Conservation (phyloP, 2,113 vertebrate genomes). For the Lagopus leucura region DNA sequence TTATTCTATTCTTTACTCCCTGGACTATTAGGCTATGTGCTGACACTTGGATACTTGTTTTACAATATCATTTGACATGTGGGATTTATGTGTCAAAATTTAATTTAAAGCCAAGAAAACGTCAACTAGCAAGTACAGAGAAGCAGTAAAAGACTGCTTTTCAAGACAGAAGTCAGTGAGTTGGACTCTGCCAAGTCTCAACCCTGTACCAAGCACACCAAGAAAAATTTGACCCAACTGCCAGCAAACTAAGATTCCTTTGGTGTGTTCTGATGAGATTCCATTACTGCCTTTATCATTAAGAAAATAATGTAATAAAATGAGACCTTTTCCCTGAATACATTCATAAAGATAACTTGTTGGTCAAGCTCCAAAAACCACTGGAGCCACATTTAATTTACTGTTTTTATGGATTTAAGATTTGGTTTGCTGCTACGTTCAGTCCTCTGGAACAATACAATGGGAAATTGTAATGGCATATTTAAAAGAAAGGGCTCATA, state of each 20-base stretch:
- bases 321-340: slow-evolving; percentile 75
- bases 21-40: slow-evolving; percentile 77
- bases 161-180: slow-evolving; percentile 66
- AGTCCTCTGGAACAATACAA: slow-evolving; percentile 62
- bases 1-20: slow-evolving; percentile 74
- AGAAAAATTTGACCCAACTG: slow-evolving; percentile 65
- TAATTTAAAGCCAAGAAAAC: slow-evolving; percentile 81
- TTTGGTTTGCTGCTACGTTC: slow-evolving; percentile 66
- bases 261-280: slow-evolving; percentile 68
- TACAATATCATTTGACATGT: slow-evolving; percentile 87
- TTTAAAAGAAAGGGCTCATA: slow-evolving; percentile 28
- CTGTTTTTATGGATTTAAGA: slow-evolving; percentile 74
- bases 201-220: slow-evolving; percentile 54
- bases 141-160: slow-evolving; percentile 65
- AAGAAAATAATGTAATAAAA: slow-evolving; percentile 81
- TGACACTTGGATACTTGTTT: slow-evolving; percentile 88
- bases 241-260: slow-evolving; percentile 74
- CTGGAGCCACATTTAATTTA: slow-evolving; percentile 83
- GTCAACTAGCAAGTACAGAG: slow-evolving; percentile 80
- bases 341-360: slow-evolving; percentile 82
- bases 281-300: slow-evolving; percentile 81
- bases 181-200: slow-evolving; percentile 71
- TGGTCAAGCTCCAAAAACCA: slow-evolving; percentile 83
- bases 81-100: slow-evolving; percentile 84
- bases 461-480: slow-evolving; percentile 58